Evolutionary conservation across 1,140 invertebrate genomes (phyloP).

Genomic region (Apocrypta bakeri): DNA sequence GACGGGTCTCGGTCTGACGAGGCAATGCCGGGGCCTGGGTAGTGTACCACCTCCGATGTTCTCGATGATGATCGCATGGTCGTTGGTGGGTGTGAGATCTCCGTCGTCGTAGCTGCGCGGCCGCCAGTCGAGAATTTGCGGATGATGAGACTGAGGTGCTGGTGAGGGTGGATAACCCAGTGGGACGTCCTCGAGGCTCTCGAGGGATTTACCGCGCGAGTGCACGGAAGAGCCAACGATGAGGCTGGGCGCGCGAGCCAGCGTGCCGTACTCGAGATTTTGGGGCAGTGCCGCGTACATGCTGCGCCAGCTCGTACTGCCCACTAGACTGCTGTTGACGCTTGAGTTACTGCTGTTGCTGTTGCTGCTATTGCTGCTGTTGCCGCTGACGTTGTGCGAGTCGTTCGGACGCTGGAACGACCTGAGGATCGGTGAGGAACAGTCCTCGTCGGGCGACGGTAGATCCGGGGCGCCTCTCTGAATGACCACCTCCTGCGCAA

Average conservation of each 20-base stretch:
- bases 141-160: conserved; percentile 63
- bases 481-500: conserved; percentile 69
- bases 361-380: conserved; percentile 56
- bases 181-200: conserved; percentile 81
- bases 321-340: conserved; percentile 54
- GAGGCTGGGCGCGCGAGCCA: conserved; percentile 56
- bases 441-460: conserved; percentile 72
- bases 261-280: conserved; percentile 58
- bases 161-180: conserved; percentile 71
- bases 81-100: conserved; percentile 91
- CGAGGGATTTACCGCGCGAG: conserved; percentile 84
- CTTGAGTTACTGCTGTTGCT: conserved; percentile 53
- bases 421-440: conserved; percentile 70
- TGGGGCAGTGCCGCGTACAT: conserved; percentile 70
- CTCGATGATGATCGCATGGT: conserved; percentile 76
- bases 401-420: conserved; percentile 68
- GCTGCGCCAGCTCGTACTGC: conserved; percentile 63
- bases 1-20: conserved; percentile 88
- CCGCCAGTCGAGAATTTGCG: conserved; percentile 78
- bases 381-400: conserved; percentile 46
- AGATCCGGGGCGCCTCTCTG: conserved; percentile 69
- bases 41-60: conserved; percentile 86
- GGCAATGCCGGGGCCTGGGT: conserved; percentile 85
- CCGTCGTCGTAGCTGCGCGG: conserved; percentile 90
- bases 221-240: conserved; percentile 61